Base-by-base conservation (phyloP, 2,888 invertebrate species). In the Sminthurides aquaticus region DNA sequence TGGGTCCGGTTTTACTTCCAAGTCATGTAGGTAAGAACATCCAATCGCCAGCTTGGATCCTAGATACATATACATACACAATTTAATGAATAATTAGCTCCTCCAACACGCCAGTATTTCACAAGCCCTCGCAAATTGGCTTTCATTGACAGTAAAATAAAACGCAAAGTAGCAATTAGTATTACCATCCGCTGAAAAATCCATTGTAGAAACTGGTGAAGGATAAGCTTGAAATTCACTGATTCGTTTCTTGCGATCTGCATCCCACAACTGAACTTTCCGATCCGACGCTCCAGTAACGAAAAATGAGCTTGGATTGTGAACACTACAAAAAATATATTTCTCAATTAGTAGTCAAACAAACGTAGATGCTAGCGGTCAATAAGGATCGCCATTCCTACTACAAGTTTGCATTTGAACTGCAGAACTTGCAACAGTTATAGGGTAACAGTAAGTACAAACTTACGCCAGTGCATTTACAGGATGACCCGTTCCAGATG, bases 401-500 rank as follows among this genome's bases (percentile, higher is more conserved):
- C n/a, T n/a, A n/a, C n/a, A n/a, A n/a, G n/a, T n/a, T n/a, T n/a
- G n/a, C n/a, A n/a, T n/a, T n/a, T n/a, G n/a, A n/a, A n/a, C n/a
- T n/a, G n/a, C n/a, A n/a, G n/a, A n/a, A n/a, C n/a, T n/a, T n/a
- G n/a, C n/a, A n/a, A n/a, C n/a, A n/a, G n/a, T n/a, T n/a, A n/a
- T n/a, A n/a, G n/a, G n/a, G n/a, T n/a, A n/a, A n/a, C n/a, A n/a
- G n/a, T n/a, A n/a, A n/a, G n/a, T n/a, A n/a, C n/a, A n/a, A n/a
- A 64, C 62, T 74, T 74, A 82, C 82, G 82, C 85, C 62, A 99
- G 91, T 3, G 97, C 93, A 80, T 98, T 98, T 0, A 99, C 97
- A 2, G 98, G 98, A 80, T 92, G 96, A 76, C 98, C 98, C 56
- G 92, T 83, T 15, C 88, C 90, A 75, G 89, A 87, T 78, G 94